phyloP scores from a whole-genome alignment of 2,888 invertebrate genomes.

The Tetanocera ferruginea region DNA sequence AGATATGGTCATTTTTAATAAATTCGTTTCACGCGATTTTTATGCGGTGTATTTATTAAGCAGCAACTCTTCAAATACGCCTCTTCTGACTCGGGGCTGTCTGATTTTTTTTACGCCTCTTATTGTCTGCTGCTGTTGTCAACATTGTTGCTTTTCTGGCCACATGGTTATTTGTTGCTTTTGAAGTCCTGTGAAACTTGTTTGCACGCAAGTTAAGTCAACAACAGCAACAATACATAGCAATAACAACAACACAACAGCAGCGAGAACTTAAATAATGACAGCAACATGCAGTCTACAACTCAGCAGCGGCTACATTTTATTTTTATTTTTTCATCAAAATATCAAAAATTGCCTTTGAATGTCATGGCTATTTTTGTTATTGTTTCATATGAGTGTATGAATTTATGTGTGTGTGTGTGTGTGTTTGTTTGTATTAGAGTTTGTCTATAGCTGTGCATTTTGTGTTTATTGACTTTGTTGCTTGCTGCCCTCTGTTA shows the following conservation, averaged over 20 bases:
- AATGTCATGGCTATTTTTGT: not conserved
- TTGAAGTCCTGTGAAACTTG: not conserved
- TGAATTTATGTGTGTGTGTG: not conserved
- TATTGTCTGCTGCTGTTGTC: not conserved
- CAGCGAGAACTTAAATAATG: not conserved
- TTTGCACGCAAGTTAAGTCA: conserved; percentile 9
- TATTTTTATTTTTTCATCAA: not conserved
- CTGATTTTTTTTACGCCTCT: not conserved
- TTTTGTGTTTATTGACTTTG: not conserved
- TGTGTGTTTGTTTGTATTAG: not conserved
- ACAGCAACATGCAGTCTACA: not conserved
- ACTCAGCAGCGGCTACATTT: not conserved
- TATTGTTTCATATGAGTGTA: not conserved
- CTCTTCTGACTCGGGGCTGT: not conserved
- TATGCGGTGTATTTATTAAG: not conserved
- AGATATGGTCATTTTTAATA: conserved; percentile 15
- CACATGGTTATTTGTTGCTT: conserved; percentile 14
- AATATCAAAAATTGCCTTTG: not conserved
- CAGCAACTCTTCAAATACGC: not conserved
- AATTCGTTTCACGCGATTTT: conserved; percentile 35
- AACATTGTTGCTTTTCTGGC: not conserved
- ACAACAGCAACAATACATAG: not conserved
- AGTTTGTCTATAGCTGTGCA: no score
- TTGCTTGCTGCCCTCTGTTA: not conserved
- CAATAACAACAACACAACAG: conserved; percentile 12